These are phyloP conservation scores for Rhea pennata DNA, from an alignment of 2,113 vertebrate genomes.

Conservation along the genomic window DNA sequence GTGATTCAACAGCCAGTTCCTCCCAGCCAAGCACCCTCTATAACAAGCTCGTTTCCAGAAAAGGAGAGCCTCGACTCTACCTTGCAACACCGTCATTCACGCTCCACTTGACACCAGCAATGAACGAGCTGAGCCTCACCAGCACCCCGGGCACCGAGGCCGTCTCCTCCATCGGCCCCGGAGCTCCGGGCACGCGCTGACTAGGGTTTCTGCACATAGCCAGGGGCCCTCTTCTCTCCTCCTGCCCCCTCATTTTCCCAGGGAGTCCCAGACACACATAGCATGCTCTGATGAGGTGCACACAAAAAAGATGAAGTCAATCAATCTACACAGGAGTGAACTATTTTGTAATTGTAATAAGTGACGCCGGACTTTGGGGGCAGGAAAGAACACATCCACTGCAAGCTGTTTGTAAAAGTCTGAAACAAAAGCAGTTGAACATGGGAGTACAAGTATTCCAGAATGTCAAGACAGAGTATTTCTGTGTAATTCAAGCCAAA, in stretches of 20 bases:
- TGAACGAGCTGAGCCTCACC: too few species aligned
- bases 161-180: neutral
- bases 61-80: neutral
- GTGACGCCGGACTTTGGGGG: neutral
- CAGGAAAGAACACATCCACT: neutral
- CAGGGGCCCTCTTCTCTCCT: neutral
- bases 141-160: neutral
- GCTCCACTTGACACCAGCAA: neutral
- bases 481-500: neutral
- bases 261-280: neutral
- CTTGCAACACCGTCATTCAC: neutral
- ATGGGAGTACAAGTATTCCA: neutral
- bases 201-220: neutral
- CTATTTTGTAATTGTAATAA: neutral
- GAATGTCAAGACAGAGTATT: neutral
- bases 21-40: neutral
- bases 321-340: neutral
- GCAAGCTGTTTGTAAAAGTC: neutral
- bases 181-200: rapidly evolving
- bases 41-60: neutral
- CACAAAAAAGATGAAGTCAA: neutral
- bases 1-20: neutral
- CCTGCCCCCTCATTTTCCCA: rapidly evolving
- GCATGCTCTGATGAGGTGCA: neutral
- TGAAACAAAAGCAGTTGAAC: neutral